Evolutionary conservation across 2,797 vertebrate genomes (phyloP), one percentile per base, ranked within the genome.

Genomic region (Onychomys arenicola): DNA sequence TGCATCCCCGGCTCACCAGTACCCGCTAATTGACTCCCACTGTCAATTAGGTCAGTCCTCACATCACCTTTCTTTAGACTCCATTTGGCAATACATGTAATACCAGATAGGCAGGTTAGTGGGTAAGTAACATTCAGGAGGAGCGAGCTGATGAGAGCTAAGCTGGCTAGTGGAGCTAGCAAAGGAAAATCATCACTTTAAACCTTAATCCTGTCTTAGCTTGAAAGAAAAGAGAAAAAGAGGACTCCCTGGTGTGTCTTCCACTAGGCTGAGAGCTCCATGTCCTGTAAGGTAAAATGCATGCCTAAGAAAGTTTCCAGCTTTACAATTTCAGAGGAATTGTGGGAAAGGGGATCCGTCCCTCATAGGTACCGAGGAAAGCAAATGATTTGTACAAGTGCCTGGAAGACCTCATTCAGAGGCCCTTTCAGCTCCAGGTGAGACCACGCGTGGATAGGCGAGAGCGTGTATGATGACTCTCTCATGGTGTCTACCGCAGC

Each of bases 181-280:
- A 88, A 71, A 55, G 63, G 52, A 80, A 75, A 78, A 67, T 0
- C 1, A 29, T 65, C 34, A 32, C 34, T 91, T 63, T 89, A 90
- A 86, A 86, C 46, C 23, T 29, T 71, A 94, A 65, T 93, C n/a
- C 37, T 83, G 34, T 23, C 90, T 92, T 92, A 89, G 55, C 93
- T 89, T 78, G 43, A 83, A 91, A 52, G 75, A 40, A 97, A n/a
- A 91, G 59, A 82, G 91, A 27, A 73, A 81, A 85, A 46, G 27
- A 77, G 43, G 43, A 14, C 16, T 69, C 96, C 85, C 57, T 34
- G 10, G 52, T 40, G n/a, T 29, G 37, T 82, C 55, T 96, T 93
- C 59, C 29, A 27, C n/a, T 76, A 12, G 69, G 8, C 76, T 81
- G 86, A 92, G 37, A 34, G 23, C 21, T 59, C 19, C 19, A 52